Evolutionary conservation across 2,888 invertebrate species (phyloP), one percentile per base, ranked within the genome.

Genomic region (Drosophila quinaria): DNA sequence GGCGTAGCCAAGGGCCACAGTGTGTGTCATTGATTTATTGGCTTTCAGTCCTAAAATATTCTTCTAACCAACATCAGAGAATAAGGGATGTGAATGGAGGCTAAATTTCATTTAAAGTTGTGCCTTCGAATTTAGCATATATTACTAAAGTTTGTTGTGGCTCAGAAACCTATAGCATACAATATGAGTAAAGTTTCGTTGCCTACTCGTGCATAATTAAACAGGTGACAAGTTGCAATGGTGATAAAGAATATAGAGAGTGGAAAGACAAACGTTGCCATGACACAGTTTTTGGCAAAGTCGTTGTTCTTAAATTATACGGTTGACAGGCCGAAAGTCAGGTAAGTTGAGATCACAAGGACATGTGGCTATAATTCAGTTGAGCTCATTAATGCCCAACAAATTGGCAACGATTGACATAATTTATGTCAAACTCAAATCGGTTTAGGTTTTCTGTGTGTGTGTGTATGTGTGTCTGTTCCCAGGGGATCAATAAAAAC

Each of bases 11-110:
- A 65, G 76, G 63, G 74, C 65, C 70, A 47, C 64, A 71, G 77
- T 62, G 56, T 74, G 69, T 83, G 89, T 75, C 87, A 85, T 88
- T 85, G 84, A 85, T 85, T 85, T 85, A 85, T 85, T 88, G 84
- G 87, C 88, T 84, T 80, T 88, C 65, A 69, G 80, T 4, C 47
- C 60, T 51, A 63, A 62, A 66, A 62, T 61, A 49, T 54, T 19
- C 25, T 22, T 25, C 37, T 25, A 56, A 44, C 44, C 35, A 37
- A 2, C 15, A 39, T 3, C 13, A 19, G n/a, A 51, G 37, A n/a
- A 44, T 52, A 44, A n/a, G 50, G 25, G 31, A 6, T 11, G 22
- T 6, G 31, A 42, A 22, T 6, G 64, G 1, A 9, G 55, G 44
- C 33, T 56, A 51, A 61, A 85, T 56, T 86, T 85, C 77, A 84